These are phyloP conservation scores for Aspidiotus rigidus DNA, from an alignment of 2,888 invertebrate genomes.

Conservation along the genomic window DNA sequence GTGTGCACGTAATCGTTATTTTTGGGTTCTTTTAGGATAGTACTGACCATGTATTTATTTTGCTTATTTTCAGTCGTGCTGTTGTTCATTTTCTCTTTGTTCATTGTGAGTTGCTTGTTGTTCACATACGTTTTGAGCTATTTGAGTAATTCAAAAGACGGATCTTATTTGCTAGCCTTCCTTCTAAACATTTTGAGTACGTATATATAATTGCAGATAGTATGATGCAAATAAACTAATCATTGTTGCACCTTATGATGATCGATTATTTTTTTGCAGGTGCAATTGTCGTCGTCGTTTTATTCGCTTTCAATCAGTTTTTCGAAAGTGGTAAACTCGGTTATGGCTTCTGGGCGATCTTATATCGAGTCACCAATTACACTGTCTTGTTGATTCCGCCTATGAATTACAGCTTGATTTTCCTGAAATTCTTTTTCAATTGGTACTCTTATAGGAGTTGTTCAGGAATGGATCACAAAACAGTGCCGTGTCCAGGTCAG, in stretches of 20 bases:
- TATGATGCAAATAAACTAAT: not conserved
- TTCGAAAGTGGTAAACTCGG: not conserved
- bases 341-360: not conserved
- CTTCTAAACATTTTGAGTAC: constrained; percentile 9
- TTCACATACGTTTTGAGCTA: constrained; percentile 20
- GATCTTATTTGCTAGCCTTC: constrained; percentile 16
- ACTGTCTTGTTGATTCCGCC: constrained; percentile 6
- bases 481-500: not conserved
- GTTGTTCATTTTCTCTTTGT: constrained; percentile 4
- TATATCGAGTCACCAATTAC: not conserved
- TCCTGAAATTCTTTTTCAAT: constrained; percentile 16
- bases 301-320: not conserved
- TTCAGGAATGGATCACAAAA: no score
- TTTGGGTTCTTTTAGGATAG: no score
- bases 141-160: constrained; percentile 14
- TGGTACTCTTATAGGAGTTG: not conserved
- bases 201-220: not conserved
- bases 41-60: not conserved
- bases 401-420: constrained; percentile 5
- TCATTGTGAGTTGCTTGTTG: constrained; percentile 14
- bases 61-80: constrained; percentile 14
- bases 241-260: not conserved
- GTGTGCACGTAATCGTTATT: not conserved
- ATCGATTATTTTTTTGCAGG: not conserved
- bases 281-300: not conserved